Conservation (phyloP, 2,113 vertebrate genomes). For the Microtus pennsylvanicus region DNA sequence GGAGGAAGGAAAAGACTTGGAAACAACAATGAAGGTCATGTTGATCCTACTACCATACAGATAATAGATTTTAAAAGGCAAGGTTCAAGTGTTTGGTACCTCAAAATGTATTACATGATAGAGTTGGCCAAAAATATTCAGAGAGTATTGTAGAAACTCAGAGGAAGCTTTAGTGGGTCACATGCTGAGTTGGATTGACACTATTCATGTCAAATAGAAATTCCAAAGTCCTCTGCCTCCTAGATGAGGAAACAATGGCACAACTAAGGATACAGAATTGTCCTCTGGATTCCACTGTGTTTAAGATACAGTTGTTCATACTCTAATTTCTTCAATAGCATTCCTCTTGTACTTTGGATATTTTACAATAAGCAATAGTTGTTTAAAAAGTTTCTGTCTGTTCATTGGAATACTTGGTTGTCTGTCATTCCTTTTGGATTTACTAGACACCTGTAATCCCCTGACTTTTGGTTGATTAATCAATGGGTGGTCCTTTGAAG, state of each 20-base stretch:
- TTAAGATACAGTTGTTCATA: not conserved
- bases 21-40: not conserved
- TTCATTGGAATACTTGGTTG: not conserved
- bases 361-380: not conserved
- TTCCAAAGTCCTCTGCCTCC: not conserved
- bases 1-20: not conserved
- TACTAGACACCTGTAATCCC: not conserved
- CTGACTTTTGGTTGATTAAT: not conserved
- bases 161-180: not conserved
- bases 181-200: not conserved
- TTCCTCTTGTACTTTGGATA: not conserved
- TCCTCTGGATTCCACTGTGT: not conserved
- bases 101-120: constrained; percentile 7
- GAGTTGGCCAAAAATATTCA: not conserved
- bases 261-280: not conserved
- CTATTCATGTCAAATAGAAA: not conserved
- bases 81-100: not conserved
- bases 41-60: not conserved
- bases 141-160: not conserved
- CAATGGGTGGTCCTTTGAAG: not conserved
- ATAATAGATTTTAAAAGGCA: not conserved
- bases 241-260: not conserved
- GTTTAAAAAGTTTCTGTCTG: not conserved
- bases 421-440: not conserved
- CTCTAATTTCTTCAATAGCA: not conserved